These are phyloP conservation scores for Drosophila colorata DNA, from an alignment of 2,888 invertebrate genomes.

Conservation along the genomic window DNA sequence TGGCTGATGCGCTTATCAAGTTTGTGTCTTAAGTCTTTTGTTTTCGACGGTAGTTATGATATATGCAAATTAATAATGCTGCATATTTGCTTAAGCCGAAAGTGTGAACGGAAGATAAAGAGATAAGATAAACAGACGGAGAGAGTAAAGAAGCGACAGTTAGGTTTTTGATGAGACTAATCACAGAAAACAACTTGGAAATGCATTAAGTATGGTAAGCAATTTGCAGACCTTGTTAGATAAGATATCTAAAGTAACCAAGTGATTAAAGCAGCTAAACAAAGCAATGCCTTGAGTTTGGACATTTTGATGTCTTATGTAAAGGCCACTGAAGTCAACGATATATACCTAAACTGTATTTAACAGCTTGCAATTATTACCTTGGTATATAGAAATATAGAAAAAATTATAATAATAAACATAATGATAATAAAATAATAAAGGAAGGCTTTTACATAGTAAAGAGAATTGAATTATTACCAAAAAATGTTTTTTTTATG, in stretches of 20 bases:
- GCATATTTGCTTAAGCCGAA: slow-evolving; percentile 12
- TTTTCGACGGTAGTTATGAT: slow-evolving; percentile 5
- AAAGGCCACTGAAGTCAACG: slow-evolving; percentile 6
- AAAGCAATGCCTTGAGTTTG: background rate
- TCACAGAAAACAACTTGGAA: slow-evolving; percentile 17
- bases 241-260: background rate
- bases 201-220: slow-evolving; percentile 1
- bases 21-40: slow-evolving; percentile 69
- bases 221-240: background rate
- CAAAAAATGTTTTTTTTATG: no score
- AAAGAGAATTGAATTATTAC: no score
- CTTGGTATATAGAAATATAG: no score
- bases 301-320: background rate
- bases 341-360: background rate
- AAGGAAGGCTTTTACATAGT: no score
- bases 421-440: no score
- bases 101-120: slow-evolving; percentile 19
- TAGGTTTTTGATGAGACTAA: slow-evolving; percentile 1
- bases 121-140: background rate
- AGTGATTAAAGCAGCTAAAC: background rate
- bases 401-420: no score
- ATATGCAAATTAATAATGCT: background rate
- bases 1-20: slow-evolving; percentile 19
- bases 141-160: slow-evolving; percentile 3
- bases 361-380: no score